These are phyloP conservation scores for Spodoptera littoralis DNA, from an alignment of 2,888 invertebrate species.

Conservation along the genomic window DNA sequence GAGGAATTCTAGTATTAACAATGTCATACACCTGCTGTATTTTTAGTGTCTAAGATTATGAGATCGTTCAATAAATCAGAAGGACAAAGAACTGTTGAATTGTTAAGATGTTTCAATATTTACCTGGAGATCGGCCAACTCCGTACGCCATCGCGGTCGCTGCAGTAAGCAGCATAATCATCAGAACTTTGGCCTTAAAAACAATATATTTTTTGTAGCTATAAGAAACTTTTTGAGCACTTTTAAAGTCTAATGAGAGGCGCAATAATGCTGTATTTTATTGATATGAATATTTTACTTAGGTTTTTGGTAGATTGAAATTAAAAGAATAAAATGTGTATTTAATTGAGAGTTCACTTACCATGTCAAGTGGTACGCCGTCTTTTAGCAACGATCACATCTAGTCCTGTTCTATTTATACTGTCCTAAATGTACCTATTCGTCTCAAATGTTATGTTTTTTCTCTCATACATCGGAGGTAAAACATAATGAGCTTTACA, in stretches of 20 bases:
- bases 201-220: neutral
- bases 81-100: too few relatives aligned
- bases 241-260: neutral
- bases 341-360: slow-evolving; percentile 25
- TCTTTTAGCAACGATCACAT: slow-evolving; percentile 14
- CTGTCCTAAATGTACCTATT: neutral
- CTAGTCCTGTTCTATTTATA: slow-evolving; percentile 50
- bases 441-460: slow-evolving; percentile 47
- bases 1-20: neutral
- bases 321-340: too few relatives aligned
- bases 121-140: slow-evolving; percentile 62
- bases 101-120: neutral
- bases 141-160: slow-evolving; percentile 44
- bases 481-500: slow-evolving; percentile 16
- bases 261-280: too few relatives aligned
- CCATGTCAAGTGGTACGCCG: slow-evolving; percentile 32
- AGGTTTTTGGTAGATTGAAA: too few relatives aligned
- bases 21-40: too few relatives aligned
- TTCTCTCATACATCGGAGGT: slow-evolving; percentile 7
- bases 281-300: too few relatives aligned
- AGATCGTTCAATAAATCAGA: too few relatives aligned
- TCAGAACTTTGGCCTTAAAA: slow-evolving; percentile 37
- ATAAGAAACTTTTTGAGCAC: neutral
- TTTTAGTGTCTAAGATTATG: too few relatives aligned
- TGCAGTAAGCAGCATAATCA: slow-evolving; percentile 39